Evolutionary conservation across 2,797 vertebrate species (phyloP).

Genomic region (Sebastes jordani): DNA sequence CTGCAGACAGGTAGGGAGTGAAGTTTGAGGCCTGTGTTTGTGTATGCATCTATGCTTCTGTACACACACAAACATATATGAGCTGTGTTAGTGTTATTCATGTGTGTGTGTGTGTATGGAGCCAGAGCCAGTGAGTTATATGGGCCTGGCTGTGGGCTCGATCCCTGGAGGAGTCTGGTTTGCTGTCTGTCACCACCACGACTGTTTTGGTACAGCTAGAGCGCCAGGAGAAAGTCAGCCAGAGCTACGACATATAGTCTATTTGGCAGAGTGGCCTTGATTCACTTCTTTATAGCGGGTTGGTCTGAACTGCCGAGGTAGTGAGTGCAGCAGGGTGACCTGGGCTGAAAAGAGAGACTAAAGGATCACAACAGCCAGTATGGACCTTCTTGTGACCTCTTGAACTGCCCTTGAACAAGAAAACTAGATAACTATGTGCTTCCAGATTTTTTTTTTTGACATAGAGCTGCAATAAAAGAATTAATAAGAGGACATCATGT

Average conservation of each 20-base stretch:
- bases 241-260: conserved; percentile 42
- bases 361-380: background rate
- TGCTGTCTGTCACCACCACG: conserved; percentile 64
- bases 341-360: background rate
- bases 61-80: background rate
- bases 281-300: conserved; percentile 11
- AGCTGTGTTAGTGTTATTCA: background rate
- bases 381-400: background rate
- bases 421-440: background rate
- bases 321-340: background rate
- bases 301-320: background rate
- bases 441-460: background rate
- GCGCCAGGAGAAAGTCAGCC: conserved; percentile 31
- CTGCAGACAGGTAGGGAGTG: conserved; percentile 58
- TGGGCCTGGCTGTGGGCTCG: conserved; percentile 31
- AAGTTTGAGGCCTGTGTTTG: conserved; percentile 33
- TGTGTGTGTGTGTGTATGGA: conserved; percentile 9
- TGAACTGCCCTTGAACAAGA: background rate
- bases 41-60: background rate
- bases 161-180: conserved; percentile 52
- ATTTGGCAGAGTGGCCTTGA: conserved; percentile 36
- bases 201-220: conserved; percentile 47
- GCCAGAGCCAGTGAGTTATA: conserved; percentile 37
- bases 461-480: background rate
- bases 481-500: background rate